Base-by-base conservation (phyloP, 1,140 invertebrate genomes). In the Conopomorpha cramerella region DNA sequence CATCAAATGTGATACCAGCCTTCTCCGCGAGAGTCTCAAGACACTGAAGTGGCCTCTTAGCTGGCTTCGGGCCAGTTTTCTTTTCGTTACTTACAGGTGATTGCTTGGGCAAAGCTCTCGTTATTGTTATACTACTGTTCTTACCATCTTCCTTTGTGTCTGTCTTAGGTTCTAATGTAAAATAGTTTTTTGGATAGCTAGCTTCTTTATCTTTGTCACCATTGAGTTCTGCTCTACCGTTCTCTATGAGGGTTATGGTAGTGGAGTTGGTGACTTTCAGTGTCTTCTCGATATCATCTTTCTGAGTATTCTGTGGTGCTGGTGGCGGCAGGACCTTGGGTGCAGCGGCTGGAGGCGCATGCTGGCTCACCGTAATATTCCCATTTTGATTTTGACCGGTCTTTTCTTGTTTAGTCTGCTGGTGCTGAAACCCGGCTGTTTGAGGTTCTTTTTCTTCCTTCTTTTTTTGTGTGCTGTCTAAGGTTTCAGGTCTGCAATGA, bases 21-120 rank as follows among this genome's bases (percentile, higher is more conserved):
- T 86, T 86, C 45, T 86, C 82, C 8, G 84, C 84, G 23, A 86
- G 68, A 6, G 84, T 86, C 47, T 85, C 84, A 42, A 86, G 59
- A 49, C 82, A 85, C 78, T 85, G 84, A n/a, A 85, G 60, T 0
- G 83, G 83, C 18, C 83, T 55, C 36, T 71, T 72, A 0, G 54
- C 39, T 7, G 55, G 43, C 25, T 74, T 74, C 1, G 49, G 11
- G 28, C 70, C 71, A 8, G 71, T 66, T 8, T 39, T 32, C 29
- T 58, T 58, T 14, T 39, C 51, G 30, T 38, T 43, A 14, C 54
- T 2, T 6, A 7, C 51, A 6, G 61, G 65, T 3, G 66, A 64
- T 30, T 63, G 59, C 36, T 74, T 74, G 15, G 63, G 55, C 14
- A 59, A 30, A 39, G 70, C 64, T 30, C 65, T 54, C 17, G 66